A percentile compares a stretch with the other conserved stretches of the same genome.
Conservation (phyloP, 1,140 invertebrate genomes). For the Apocrypta bakeri region DNA sequence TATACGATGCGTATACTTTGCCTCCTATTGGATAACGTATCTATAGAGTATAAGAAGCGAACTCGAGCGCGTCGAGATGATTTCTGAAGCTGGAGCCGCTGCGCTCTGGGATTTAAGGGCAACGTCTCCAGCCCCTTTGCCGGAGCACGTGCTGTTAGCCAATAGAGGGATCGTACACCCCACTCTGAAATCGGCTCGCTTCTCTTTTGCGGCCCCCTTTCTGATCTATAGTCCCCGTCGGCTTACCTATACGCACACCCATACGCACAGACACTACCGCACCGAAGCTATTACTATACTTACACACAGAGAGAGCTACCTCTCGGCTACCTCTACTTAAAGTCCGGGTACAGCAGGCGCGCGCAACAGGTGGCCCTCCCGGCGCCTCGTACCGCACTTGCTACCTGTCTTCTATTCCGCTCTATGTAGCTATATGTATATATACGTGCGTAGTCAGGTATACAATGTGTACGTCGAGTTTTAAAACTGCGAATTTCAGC, state of each 20-base stretch:
- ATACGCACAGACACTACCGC: too few relatives aligned
- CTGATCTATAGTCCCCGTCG: too few relatives aligned
- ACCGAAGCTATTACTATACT: background rate
- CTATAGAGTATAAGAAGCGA: too few relatives aligned
- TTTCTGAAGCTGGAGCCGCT: conserved; percentile 63
- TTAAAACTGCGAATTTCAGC: too few relatives aligned
- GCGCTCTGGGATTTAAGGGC: conserved; percentile 68
- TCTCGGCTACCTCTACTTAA: conserved; percentile 5
- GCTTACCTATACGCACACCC: too few relatives aligned
- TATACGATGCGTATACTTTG: background rate
- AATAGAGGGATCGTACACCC: conserved; percentile 54
- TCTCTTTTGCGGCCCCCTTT: too few relatives aligned
- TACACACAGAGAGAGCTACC: too few relatives aligned
- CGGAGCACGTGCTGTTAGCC: conserved; percentile 71
- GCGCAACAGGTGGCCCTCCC: conserved; percentile 70
- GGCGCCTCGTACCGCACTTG: conserved; percentile 22
- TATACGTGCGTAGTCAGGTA: too few relatives aligned
- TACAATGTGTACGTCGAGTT: too few relatives aligned
- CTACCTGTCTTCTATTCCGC: background rate
- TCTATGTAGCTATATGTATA: too few relatives aligned
- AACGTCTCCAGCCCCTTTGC: conserved; percentile 55
- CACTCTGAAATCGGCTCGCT: conserved; percentile 54
- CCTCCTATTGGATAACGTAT: too few relatives aligned
- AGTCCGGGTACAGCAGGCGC: background rate
- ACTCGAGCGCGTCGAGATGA: conserved; percentile 51